Percentiles rank a stretch among this genome's conserved stretches.
phyloP scores from a whole-genome alignment of 2,888 invertebrate species.

The Ophion costatus region DNA sequence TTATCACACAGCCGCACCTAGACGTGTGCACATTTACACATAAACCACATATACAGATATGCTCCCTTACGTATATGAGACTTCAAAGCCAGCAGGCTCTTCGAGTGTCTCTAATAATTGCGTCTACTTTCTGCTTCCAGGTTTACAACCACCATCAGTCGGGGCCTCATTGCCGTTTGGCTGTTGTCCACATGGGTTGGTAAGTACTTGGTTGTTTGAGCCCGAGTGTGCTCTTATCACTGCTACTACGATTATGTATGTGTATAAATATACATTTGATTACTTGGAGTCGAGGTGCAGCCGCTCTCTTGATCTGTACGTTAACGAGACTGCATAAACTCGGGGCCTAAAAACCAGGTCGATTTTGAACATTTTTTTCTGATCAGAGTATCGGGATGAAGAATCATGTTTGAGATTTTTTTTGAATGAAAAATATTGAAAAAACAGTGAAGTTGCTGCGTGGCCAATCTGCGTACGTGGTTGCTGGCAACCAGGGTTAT shows the following conservation, averaged over 20 bases:
- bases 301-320: not conserved
- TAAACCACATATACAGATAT: not conserved
- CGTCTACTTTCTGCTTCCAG: slow-evolving; percentile 73
- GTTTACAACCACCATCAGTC: slow-evolving; percentile 68
- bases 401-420: too few species aligned
- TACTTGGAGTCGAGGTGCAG: too few species aligned
- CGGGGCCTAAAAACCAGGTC: too few species aligned
- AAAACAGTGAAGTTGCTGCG: too few species aligned
- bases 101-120: slow-evolving; percentile 62
- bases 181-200: slow-evolving; percentile 74
- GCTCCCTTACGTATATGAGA: not conserved
- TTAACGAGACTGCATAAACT: too few species aligned
- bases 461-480: too few species aligned
- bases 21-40: not conserved
- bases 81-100: slow-evolving; percentile 34
- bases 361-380: too few species aligned
- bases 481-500: too few species aligned
- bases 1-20: slow-evolving; percentile 26
- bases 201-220: slow-evolving; percentile 69
- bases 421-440: too few species aligned
- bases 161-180: slow-evolving; percentile 73
- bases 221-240: slow-evolving; percentile 8
- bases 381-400: too few species aligned
- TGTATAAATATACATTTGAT: not conserved
- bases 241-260: slow-evolving; percentile 8